Evolutionary conservation across 2,797 vertebrate genomes (phyloP), one percentile per base, ranked within the genome.

Genomic region (Enteromius treurensis): DNA sequence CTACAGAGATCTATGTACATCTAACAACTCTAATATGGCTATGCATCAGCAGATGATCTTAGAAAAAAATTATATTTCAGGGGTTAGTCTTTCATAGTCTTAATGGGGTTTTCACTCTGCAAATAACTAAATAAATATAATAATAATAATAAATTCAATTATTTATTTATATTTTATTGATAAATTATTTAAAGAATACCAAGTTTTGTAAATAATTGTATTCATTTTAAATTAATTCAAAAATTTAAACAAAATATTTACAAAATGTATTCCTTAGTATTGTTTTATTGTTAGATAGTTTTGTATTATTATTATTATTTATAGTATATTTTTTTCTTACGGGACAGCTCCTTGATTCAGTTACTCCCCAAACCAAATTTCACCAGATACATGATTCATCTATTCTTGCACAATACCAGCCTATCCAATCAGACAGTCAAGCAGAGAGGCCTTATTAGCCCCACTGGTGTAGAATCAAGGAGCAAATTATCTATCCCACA

Each of bases 391-490:
- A 47, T 34, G 69, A 71, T 49, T 71, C 7, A 62, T 29, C 45
- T 34, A 26, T n/a, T 21, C 23, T 55, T 80, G 55, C 37, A 80
- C n/a, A 42, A 37, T 65, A 23, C 67, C 62, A 73, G 75, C 58
- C 37, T 78, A 80, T 92, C 91, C 93, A 94, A 95, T 94, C 92
- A 94, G 89, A 90, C 87, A 93, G 89, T 92, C 92, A 92, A 91
- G 89, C 87, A 84, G 90, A 88, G 90, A 90, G 53, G n/a, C 17
- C 89, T 92, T 92, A 93, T 95, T 91, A 95, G 90, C 88, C 93
- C 93, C 89, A 78, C 92, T 93, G 95, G 92, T 83, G 92, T 92
- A 87, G 89, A 90, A 93, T 93, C 92, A 94, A 92, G 91, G 91
- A 94, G 92, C 55, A 95, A 95, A 95, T 94, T 92, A 92, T 88